Evolutionary conservation across 2,113 vertebrate species (phyloP).

Genomic region (Amphilophus citrinellus): DNA sequence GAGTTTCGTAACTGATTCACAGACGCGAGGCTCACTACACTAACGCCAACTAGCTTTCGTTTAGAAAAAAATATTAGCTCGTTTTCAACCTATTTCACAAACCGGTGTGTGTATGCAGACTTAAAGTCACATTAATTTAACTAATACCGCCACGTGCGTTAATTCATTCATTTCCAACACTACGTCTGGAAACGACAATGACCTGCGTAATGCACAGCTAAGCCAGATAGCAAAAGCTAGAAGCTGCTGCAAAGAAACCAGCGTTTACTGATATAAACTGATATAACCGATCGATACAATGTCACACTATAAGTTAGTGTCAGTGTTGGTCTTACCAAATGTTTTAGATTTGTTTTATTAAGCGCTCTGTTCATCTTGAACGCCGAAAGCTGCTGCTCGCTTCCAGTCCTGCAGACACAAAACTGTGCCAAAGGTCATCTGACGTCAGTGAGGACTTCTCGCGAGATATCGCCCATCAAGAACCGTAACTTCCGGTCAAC

Average conservation of each 20-base stretch:
- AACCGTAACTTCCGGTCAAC: background rate
- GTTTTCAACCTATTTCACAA: background rate
- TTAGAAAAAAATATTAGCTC: background rate
- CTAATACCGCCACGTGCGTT: background rate
- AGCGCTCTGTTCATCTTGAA: conserved; percentile 76
- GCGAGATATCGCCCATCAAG: conserved; percentile 46
- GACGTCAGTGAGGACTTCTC: conserved; percentile 40
- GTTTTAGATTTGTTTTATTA: conserved; percentile 68
- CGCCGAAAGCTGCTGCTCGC: background rate
- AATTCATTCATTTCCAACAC: background rate
- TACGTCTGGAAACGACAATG: background rate
- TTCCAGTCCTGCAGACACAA: background rate
- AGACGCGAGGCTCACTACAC: conserved; percentile 41
- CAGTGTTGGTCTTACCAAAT: conserved; percentile 70
- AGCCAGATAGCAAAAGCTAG: background rate
- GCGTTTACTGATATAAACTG: background rate
- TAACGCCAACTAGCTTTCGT: conserved; percentile 24
- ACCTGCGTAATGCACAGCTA: background rate
- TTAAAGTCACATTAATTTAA: background rate
- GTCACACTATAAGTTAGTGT: background rate
- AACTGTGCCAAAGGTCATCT: conserved; percentile 56
- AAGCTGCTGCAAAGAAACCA: conserved; percentile 1
- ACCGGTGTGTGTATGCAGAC: background rate
- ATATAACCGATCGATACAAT: background rate
- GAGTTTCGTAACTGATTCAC: conserved; percentile 56